Evolutionary conservation across 2,797 vertebrate genomes (phyloP).

Genomic region (Cyprinodon diabolis): DNA sequence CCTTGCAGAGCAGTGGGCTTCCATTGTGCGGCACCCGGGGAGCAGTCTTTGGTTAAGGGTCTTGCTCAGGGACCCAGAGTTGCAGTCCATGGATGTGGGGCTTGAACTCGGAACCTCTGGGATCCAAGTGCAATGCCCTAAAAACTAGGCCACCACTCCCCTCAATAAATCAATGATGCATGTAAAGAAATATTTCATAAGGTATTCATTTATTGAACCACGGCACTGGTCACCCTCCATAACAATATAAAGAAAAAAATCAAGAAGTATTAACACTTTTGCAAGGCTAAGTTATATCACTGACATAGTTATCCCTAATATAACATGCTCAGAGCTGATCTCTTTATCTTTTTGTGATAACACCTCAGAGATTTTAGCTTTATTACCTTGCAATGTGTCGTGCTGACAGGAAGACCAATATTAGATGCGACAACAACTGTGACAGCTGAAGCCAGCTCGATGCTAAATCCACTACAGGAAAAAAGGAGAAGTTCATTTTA

Average conservation of each 20-base stretch:
- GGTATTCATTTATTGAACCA: no score
- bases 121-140: no score
- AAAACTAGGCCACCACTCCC: no score
- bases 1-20: no score
- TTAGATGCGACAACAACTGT: constrained; percentile 96
- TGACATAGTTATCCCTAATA: not conserved
- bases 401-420: constrained; percentile 95
- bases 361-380: not conserved
- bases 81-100: no score
- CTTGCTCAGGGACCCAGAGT: no score
- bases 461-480: constrained; percentile 91
- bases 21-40: no score
- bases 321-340: not conserved
- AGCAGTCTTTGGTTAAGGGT: no score
- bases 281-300: not conserved
- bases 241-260: not conserved
- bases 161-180: no score
- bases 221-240: no score
- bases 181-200: no score
- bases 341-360: not conserved
- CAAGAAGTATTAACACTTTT: not conserved
- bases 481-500: constrained; percentile 18
- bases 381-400: constrained; percentile 96
- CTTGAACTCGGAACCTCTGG: no score
- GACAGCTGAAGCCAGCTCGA: constrained; percentile 92